Evolutionary conservation across 2,888 invertebrate species (phyloP).

Genomic region (Hermodice carunculata): DNA sequence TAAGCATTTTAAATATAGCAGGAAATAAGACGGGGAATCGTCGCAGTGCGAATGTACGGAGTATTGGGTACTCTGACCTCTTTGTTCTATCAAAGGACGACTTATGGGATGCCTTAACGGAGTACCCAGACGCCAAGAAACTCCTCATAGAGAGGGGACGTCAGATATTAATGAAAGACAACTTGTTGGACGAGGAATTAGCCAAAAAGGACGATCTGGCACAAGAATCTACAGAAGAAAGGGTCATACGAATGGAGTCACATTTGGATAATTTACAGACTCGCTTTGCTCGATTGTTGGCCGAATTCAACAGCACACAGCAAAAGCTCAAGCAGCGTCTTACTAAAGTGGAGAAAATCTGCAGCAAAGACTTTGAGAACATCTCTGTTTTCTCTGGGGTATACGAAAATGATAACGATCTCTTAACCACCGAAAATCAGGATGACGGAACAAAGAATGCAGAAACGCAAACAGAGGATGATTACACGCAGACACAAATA

Average conservation of each 20-base stretch:
- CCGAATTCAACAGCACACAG: constrained; percentile 87
- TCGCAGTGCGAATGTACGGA: constrained; percentile 92
- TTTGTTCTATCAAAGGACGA: constrained; percentile 92
- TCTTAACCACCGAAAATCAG: no score
- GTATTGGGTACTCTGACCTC: constrained; percentile 81
- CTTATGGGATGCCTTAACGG: constrained; percentile 85
- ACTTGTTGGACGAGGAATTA: constrained; percentile 72
- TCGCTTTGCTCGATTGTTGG: constrained; percentile 83
- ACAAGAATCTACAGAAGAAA: constrained; percentile 79
- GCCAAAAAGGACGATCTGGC: constrained; percentile 32
- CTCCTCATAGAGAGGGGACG: constrained; percentile 73
- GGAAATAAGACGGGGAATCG: constrained; percentile 95
- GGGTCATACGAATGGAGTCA: constrained; percentile 82
- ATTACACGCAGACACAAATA: no score
- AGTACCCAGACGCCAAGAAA: constrained; percentile 72
- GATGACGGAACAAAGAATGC: no score
- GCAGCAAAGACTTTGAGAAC: neutral
- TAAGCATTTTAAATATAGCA: constrained; percentile 69
- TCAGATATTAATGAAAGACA: constrained; percentile 69
- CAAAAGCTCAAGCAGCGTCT: constrained; percentile 87
- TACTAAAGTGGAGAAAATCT: constrained; percentile 64
- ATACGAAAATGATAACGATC: no score
- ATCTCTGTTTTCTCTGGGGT: neutral
- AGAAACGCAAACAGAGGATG: no score
- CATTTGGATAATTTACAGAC: constrained; percentile 83